Evolutionary conservation across 2,797 vertebrate genomes (phyloP).

Genomic region (Lemur catta): DNA sequence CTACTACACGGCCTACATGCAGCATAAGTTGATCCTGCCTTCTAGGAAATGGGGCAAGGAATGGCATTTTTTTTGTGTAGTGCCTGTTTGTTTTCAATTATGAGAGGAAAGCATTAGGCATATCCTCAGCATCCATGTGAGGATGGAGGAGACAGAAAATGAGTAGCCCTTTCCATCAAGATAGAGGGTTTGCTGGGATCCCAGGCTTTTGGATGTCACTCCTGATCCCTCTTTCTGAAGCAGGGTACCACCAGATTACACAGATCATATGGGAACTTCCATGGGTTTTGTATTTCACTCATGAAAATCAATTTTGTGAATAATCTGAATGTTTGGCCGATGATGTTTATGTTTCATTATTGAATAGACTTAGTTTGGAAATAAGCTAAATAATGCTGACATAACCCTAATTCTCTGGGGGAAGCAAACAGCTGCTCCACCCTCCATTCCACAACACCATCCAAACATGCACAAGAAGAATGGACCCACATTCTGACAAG

Average conservation of each 20-base stretch:
- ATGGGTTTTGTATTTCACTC: neutral
- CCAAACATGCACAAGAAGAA: neutral
- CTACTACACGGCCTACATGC: neutral
- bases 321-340: neutral
- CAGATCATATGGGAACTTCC: neutral
- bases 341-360: neutral
- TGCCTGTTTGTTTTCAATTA: neutral
- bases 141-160: neutral
- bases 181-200: neutral
- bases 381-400: neutral
- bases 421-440: neutral
- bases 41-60: neutral
- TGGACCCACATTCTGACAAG: too few relatives aligned
- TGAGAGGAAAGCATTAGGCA: neutral
- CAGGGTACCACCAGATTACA: neutral
- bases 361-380: neutral
- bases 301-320: neutral
- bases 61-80: neutral
- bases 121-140: neutral
- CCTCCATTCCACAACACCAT: neutral
- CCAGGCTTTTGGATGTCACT: neutral
- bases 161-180: neutral
- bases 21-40: neutral
- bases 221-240: neutral
- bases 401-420: neutral